Conservation (phyloP, 2,888 invertebrate species). For the Platerodrilus igneus region DNA sequence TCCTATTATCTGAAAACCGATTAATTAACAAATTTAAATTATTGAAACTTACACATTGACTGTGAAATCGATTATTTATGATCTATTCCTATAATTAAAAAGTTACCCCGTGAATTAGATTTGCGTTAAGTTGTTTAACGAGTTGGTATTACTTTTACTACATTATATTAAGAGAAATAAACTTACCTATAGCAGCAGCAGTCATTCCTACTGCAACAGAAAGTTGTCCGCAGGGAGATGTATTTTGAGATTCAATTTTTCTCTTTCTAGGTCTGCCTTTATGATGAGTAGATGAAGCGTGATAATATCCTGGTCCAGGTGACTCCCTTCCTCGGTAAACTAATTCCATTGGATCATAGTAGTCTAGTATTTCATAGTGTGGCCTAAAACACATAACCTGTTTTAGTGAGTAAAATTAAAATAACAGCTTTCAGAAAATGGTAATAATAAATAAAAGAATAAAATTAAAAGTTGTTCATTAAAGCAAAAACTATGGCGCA, state of each 20-base stretch:
- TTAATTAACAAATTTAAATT: too few relatives aligned
- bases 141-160: too few relatives aligned
- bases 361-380: slow-evolving; percentile 65
- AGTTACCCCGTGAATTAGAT: too few relatives aligned
- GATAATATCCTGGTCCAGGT: slow-evolving; percentile 60
- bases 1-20: too few relatives aligned
- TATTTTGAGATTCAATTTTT: slow-evolving; percentile 55
- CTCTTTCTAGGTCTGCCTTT: slow-evolving; percentile 80
- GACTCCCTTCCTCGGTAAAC: slow-evolving; percentile 59
- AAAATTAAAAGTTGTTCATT: slow-evolving; percentile 5
- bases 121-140: too few relatives aligned
- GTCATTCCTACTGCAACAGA: slow-evolving; percentile 68
- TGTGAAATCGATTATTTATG: too few relatives aligned
- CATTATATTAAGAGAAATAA: too few relatives aligned
- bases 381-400: slow-evolving; percentile 51
- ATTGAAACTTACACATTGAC: too few relatives aligned
- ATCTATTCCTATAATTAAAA: too few relatives aligned
- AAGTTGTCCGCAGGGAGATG: slow-evolving; percentile 57
- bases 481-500: too few relatives aligned
- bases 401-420: slow-evolving; percentile 24
- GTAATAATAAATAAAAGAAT: slow-evolving; percentile 6
- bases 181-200: slow-evolving; percentile 64
- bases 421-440: background rate
- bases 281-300: slow-evolving; percentile 56
- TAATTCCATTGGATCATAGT: slow-evolving; percentile 59